Conservation (phyloP, 2,888 invertebrate species). For the Odontothrips loti region DNA sequence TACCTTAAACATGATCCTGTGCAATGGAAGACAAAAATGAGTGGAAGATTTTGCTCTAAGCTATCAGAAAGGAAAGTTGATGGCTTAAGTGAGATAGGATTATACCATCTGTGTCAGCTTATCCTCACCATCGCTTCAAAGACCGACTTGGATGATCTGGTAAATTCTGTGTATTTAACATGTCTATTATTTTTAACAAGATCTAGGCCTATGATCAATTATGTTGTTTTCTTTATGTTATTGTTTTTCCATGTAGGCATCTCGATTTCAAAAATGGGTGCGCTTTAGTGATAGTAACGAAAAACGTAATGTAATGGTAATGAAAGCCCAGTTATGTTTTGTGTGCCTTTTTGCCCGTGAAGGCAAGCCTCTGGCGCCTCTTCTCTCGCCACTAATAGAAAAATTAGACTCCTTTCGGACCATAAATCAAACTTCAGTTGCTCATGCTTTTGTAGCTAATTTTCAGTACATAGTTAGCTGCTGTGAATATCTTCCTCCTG, state of each 20-base stretch:
- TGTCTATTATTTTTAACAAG: background rate
- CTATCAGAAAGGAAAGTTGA: background rate
- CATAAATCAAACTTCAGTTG: background rate
- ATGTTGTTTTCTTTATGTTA: background rate
- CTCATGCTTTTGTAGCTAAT: background rate
- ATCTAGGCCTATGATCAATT: background rate
- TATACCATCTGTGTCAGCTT: background rate
- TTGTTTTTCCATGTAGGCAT: background rate
- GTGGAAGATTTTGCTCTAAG: background rate
- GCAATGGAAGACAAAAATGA: background rate
- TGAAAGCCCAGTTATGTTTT: conserved; percentile 17
- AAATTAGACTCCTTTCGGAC: background rate
- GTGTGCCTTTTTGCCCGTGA: background rate
- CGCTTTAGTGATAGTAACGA: background rate
- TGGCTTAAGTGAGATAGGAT: conserved; percentile 1
- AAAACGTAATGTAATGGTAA: background rate
- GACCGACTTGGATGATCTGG: background rate
- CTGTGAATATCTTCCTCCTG: background rate
- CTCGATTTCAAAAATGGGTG: background rate
- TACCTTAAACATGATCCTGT: background rate
- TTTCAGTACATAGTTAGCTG: background rate
- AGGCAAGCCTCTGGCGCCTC: background rate
- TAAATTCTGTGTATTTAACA: background rate
- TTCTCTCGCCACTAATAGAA: background rate
- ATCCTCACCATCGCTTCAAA: background rate